A percentile compares a stretch with the other conserved stretches of the same genome.
Conservation (phyloP, 1,140 invertebrate species). For the Nylanderia fulva region DNA sequence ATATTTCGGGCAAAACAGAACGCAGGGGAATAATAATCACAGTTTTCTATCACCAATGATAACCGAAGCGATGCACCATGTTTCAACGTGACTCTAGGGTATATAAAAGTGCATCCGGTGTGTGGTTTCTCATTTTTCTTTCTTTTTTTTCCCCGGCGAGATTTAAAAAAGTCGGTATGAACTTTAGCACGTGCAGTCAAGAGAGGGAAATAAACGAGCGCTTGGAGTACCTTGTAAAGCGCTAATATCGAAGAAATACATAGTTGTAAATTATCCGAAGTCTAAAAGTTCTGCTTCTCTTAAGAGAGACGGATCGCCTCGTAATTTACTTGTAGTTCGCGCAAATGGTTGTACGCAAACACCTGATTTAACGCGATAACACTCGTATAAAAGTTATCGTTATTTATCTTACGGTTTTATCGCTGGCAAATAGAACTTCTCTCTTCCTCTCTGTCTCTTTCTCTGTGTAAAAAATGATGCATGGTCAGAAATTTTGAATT, state of each 20-base stretch:
- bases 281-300: not conserved
- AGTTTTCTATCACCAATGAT: constrained; percentile 18
- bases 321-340: not conserved
- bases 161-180: constrained; percentile 26
- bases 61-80: not conserved
- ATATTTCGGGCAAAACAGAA: not conserved
- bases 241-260: constrained; percentile 35
- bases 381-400: not conserved
- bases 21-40: not conserved
- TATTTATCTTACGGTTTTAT: not conserved
- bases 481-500: constrained; percentile 17
- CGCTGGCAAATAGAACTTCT: not conserved
- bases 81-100: constrained; percentile 1
- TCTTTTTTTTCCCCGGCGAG: constrained; percentile 1
- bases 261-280: constrained; percentile 42
- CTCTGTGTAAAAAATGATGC: not conserved
- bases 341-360: not conserved
- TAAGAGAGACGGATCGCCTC: not conserved
- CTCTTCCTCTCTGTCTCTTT: not conserved
- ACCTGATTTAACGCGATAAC: not conserved
- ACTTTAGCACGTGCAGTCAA: constrained; percentile 13
- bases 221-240: not conserved
- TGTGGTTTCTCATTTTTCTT: not conserved
- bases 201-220: constrained; percentile 21
- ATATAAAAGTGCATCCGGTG: constrained; percentile 19